Conservation (phyloP, 2,888 invertebrate species). For the Tipula unca region DNA sequence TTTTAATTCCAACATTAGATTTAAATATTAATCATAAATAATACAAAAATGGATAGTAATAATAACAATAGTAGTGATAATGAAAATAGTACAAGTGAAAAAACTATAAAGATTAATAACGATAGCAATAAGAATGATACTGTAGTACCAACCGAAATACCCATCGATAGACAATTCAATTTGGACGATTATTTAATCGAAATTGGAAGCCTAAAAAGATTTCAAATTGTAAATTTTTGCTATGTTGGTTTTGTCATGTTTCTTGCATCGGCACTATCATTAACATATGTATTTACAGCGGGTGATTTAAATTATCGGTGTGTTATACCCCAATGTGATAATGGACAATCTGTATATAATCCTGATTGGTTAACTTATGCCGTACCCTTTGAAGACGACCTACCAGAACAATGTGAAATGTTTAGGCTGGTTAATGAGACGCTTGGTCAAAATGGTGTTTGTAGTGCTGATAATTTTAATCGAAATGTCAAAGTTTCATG, state of each 20-base stretch:
- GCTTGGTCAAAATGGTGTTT: not conserved
- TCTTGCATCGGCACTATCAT: not conserved
- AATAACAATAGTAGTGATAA: not conserved
- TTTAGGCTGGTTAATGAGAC: not conserved
- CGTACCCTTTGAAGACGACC: not conserved
- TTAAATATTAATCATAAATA: not conserved
- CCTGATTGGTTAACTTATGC: not conserved
- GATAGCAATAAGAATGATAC: not conserved
- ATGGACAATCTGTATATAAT: not conserved
- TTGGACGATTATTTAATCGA: not conserved
- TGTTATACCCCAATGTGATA: conserved; percentile 8
- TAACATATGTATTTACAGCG: conserved; percentile 14
- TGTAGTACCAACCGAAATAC: not conserved
- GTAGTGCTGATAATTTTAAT: not conserved
- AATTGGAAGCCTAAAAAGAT: not conserved
- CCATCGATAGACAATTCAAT: not conserved
- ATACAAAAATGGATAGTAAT: not conserved
- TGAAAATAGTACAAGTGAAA: not conserved
- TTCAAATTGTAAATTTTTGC: not conserved
- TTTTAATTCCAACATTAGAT: not conserved
- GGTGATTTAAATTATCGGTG: conserved; percentile 15
- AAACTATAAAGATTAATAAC: not conserved
- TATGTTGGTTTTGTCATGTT: not conserved
- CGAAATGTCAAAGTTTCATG: not conserved
- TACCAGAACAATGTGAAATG: not conserved